Evolutionary conservation across 2,888 invertebrate genomes (phyloP), one percentile per base, ranked within the genome.

Genomic region (Eilema depressum): DNA sequence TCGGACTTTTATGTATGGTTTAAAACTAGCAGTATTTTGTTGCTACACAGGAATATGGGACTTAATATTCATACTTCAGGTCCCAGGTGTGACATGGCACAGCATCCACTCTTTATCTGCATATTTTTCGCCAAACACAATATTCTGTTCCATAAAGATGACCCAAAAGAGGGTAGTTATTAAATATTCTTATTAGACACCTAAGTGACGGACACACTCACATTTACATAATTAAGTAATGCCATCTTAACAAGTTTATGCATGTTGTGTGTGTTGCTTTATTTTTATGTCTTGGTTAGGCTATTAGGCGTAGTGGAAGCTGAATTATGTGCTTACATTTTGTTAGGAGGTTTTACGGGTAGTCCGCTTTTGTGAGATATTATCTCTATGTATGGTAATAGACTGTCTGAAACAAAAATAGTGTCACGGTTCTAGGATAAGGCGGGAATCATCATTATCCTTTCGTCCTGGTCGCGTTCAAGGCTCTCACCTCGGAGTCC

Each of bases 171-270:
- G 56, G 57, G 23, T 81, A 75, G 72, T 77, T 77, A 79, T 83
- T 71, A 76, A 83, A 82, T 78, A 83, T 83, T 83, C 83, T 82
- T 80, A 71, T 83, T 70, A 66, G 65, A 71, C 37, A 57, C 33
- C 69, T 68, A 73, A 75, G 76, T 81, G 79, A 79, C 75, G 77
- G 75, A 77, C 67, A 59, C 69, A 78, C 77, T 75, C 72, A 76
- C 75, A 78, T 78, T 82, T 83, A 73, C 80, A 82, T 82, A 80
- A 82, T 83, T 81, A 83, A 73, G 75, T 63, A 60, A 64, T 30
- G 73, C 75, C 76, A 83, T 83, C 72, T 78, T 82, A 71, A 41
- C 17, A 41, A 56, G 62, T 76, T 70, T 62, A 67, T 57, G 68
- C 73, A 66, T 68, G 66, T 69, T 62, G 66, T 57, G 67, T 74